Evolutionary conservation across 1,140 invertebrate species (phyloP), one percentile per base, ranked within the genome.

Genomic region (Plectrocnemia conspersa): DNA sequence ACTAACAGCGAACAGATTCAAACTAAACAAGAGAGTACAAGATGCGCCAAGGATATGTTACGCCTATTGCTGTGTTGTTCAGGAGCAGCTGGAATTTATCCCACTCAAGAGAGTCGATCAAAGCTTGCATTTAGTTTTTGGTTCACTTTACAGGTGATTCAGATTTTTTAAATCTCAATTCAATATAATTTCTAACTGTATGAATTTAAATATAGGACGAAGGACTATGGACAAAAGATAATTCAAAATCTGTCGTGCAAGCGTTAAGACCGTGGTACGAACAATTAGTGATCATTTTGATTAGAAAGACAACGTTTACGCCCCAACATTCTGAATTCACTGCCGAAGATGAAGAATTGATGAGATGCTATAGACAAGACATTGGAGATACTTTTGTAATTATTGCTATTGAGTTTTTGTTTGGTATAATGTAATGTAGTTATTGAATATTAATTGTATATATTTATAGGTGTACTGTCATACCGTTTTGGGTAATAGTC

Each of bases 301-400:
- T 76, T 11, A 60, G 59, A 13, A 76, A 76, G 54, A 71, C 71
- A 0, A 67, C 72, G 15, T 66, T 67, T 54, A 52, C 71, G 22
- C 65, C 66, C 48, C 54, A 65, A 3, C 70, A 76, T 16, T 58
- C 64, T 1, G 63, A 72, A 2, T 76, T 82, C 64, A 75, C 77
- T 27, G 67, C 77, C 25, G 89, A 94, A 46, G 91, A 95, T 63
- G 82, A 83, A 38, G 92, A 96, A 72, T 72, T 84, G 6, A 86
- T 95, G 61, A 75, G 92, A 6, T 93, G 91, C 71, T 96, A 96
- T 66, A 76, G 93, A 45, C 91, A 94, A 71, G 93, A 96, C 63
- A 86, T 92, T 36, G 84, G 87, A 0, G 92, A 97, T 70, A 91
- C 89, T 18, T 82, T 93, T 66, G 84, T 88, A n/a, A n/a, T n/a